Percentiles rank a stretch among this genome's conserved stretches.
Conservation (phyloP, 2,797 vertebrate genomes). For the Trematomus bernacchii region DNA sequence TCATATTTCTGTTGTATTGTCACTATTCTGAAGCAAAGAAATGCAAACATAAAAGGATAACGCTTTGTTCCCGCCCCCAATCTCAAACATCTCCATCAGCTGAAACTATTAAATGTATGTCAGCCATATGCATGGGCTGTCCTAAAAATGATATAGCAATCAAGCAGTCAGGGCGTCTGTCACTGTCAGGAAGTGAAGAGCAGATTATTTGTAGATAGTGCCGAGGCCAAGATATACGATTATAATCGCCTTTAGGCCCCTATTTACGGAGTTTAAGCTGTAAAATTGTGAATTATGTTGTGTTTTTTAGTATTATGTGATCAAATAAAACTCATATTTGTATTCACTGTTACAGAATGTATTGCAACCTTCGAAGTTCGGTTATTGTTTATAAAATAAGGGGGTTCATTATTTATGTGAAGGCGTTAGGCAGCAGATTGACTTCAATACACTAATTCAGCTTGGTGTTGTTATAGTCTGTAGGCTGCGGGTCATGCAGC, state of each 20-base stretch:
- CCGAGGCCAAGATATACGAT: not conserved
- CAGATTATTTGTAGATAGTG: constrained; percentile 8
- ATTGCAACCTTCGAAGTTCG: not conserved
- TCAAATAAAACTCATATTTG: not conserved
- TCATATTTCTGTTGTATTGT: not conserved
- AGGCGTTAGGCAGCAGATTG: not conserved
- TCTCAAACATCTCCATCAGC: constrained; percentile 1
- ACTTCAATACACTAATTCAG: not conserved
- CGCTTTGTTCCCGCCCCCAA: not conserved
- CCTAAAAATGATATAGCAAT: constrained; percentile 37
- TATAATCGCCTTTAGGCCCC: not conserved
- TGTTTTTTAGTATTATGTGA: not conserved
- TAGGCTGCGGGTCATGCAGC: not conserved
- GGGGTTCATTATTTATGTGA: not conserved
- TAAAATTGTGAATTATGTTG: not conserved
- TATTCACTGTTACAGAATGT: not conserved
- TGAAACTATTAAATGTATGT: not conserved
- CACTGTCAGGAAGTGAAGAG: constrained; percentile 36
- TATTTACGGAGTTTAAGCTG: too few relatives aligned
- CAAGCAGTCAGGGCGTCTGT: constrained; percentile 41
- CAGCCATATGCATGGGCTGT: not conserved
- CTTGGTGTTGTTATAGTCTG: not conserved
- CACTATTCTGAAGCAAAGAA: not conserved
- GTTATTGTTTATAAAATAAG: not conserved
- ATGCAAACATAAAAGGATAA: constrained; percentile 26